Conservation (phyloP, 2,888 invertebrate genomes). For the Celastrina argiolus region DNA sequence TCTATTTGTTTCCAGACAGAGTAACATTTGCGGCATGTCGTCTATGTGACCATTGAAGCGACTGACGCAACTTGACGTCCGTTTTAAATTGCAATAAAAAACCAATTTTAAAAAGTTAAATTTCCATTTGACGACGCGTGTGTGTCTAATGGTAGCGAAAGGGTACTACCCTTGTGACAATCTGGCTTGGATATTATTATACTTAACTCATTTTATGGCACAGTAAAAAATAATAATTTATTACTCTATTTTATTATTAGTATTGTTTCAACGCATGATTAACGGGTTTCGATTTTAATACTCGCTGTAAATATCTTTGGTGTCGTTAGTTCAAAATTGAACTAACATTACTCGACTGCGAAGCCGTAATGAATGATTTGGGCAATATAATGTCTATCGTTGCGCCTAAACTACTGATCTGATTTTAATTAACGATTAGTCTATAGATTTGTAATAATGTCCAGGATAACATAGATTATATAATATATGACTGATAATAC, state of each 20-base stretch:
- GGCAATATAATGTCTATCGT: too few relatives aligned
- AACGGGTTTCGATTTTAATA: background rate
- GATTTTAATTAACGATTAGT: too few relatives aligned
- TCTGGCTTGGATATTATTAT: constrained; percentile 73
- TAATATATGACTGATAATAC: too few relatives aligned
- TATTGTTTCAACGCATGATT: background rate
- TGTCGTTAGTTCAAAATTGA: background rate
- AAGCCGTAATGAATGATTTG: too few relatives aligned
- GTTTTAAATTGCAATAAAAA: constrained; percentile 51
- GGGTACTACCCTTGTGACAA: constrained; percentile 66
- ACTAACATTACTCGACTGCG: too few relatives aligned
- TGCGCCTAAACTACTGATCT: too few relatives aligned
- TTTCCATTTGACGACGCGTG: constrained; percentile 68
- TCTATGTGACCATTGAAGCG: background rate
- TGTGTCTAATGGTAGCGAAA: constrained; percentile 69
- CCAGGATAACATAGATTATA: too few relatives aligned
- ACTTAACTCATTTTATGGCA: constrained; percentile 67
- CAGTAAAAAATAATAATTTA: constrained; percentile 67
- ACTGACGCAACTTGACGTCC: background rate
- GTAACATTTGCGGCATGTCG: too few relatives aligned
- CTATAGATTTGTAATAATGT: too few relatives aligned
- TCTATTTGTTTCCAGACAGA: too few relatives aligned
- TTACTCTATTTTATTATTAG: constrained; percentile 34
- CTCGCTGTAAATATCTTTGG: background rate
- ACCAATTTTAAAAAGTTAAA: constrained; percentile 73